Percentiles rank a stretch among this genome's conserved stretches.
phyloP scores from a whole-genome alignment of 1,140 invertebrate genomes.

The Lepidostoma basale region DNA sequence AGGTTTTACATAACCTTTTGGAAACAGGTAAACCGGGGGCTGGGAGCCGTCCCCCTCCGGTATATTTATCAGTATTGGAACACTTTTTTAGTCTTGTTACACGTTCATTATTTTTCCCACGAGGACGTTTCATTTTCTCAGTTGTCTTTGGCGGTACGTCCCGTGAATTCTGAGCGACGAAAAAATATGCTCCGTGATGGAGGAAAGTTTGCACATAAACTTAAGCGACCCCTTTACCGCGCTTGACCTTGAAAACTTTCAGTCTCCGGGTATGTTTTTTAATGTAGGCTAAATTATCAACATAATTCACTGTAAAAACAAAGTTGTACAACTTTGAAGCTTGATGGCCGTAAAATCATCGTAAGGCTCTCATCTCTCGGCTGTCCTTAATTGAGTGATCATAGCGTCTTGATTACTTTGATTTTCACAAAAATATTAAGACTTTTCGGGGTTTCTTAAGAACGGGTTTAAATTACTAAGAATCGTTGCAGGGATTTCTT shows the following conservation, averaged over 20 bases:
- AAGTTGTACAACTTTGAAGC: constrained; percentile 13
- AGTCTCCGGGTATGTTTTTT: constrained; percentile 4
- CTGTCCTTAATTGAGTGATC: constrained; percentile 8
- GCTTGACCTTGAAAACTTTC: constrained; percentile 9
- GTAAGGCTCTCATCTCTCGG: background rate
- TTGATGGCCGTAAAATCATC: constrained; percentile 13
- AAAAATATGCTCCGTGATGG: constrained; percentile 20
- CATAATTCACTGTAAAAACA: constrained; percentile 17
- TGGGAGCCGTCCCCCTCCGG: background rate
- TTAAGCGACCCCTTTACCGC: constrained; percentile 21
- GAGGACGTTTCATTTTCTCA: constrained; percentile 37
- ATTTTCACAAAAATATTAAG: too few species aligned
- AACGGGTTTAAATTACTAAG: too few species aligned
- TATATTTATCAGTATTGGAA: constrained; percentile 43
- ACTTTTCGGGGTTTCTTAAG: too few species aligned
- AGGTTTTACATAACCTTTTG: constrained; percentile 46
- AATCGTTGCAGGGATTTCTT: too few species aligned
- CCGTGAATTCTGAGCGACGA: background rate
- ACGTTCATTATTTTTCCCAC: constrained; percentile 41
- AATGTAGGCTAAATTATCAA: constrained; percentile 20
- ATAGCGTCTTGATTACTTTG: constrained; percentile 5
- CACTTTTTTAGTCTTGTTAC: constrained; percentile 44
- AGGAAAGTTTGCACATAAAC: constrained; percentile 16
- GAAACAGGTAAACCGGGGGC: constrained; percentile 22
- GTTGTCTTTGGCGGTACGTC: constrained; percentile 7